Conservation (phyloP, 2,888 invertebrate genomes). For the Julus scanicus region DNA sequence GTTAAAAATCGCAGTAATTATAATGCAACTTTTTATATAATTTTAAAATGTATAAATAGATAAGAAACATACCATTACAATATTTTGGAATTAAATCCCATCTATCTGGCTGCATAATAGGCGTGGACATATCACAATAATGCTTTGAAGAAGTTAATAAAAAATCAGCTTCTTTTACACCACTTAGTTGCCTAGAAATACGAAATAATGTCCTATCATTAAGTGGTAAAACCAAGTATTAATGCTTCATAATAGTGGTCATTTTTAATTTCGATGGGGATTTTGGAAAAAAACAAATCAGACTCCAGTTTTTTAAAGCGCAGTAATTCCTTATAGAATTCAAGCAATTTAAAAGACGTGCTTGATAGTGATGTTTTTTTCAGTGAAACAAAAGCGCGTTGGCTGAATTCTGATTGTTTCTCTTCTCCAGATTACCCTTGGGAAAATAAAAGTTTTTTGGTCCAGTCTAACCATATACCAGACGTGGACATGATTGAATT, state of each 20-base stretch:
- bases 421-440: slow-evolving; percentile 1
- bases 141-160: slow-evolving; percentile 35
- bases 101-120: neutral
- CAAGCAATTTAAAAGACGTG: neutral
- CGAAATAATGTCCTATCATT: neutral
- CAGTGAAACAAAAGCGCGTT: neutral
- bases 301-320: neutral
- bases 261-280: neutral
- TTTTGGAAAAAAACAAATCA: neutral
- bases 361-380: neutral
- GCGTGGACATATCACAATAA: slow-evolving; percentile 46
- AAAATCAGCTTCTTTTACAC: slow-evolving; percentile 50
- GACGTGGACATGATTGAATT: neutral
- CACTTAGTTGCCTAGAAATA: slow-evolving; percentile 49
- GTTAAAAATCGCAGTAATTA: neutral
- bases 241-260: neutral
- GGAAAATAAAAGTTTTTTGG: slow-evolving; percentile 2
- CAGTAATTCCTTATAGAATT: neutral
- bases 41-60: neutral
- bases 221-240: too few relatives aligned
- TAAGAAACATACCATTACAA: neutral
- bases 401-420: slow-evolving; percentile 40
- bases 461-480: neutral
- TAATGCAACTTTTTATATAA: too few relatives aligned
- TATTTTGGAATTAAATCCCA: slow-evolving; percentile 51